Base-by-base conservation (phyloP, 2,113 vertebrate genomes). In the Amphiprion percula region DNA sequence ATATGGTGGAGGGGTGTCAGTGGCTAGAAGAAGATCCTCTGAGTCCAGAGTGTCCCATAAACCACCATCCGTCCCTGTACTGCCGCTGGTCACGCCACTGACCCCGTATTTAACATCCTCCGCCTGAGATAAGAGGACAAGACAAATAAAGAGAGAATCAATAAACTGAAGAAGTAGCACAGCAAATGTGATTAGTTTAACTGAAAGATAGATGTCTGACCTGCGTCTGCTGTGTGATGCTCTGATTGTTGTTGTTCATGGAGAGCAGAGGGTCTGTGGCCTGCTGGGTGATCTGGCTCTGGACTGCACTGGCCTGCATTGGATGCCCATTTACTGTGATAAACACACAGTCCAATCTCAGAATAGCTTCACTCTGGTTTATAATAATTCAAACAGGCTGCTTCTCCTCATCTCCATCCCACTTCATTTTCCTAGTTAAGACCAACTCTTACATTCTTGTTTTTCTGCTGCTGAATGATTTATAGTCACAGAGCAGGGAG, bases 181-280 rank as follows among this genome's bases (percentile, higher is more conserved):
- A 17, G 6, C 1, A 67, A 46, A 30, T 54, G 21, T 10, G 24
- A 15, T 5, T 6, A 52, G 8, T 49, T 0, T n/a, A 12, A 10
- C 14, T 10, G 6, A 56, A 50, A 39, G 9, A 50, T 23, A 50
- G 23, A 49, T 11, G 33, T 30, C 66, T 86, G 90, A 97, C 97
- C 91, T 96, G 93, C 17, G 94, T 90, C 39, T 92, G 91, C 46
- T 61, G 73, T 41, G 52, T 5, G 26, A 17, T 14, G 7, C 95
- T 91, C 86, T 94, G 95, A 64, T 94, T 90, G 0, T 72, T 93
- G 78, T 88, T 93, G 69, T 95, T 87, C 93, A 94, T 79, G 49
- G 93, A 85, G 49, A 94, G 90, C 59, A 90, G 92, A 65, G 67
- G 90, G 61, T 88, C 81, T 44, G 92, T 56, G 46, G 94, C 28